A percentile compares a stretch with the other conserved stretches of the same genome.
Evolutionary conservation across 2,113 vertebrate genomes (phyloP).

Genomic region (Hemiprocne comata): DNA sequence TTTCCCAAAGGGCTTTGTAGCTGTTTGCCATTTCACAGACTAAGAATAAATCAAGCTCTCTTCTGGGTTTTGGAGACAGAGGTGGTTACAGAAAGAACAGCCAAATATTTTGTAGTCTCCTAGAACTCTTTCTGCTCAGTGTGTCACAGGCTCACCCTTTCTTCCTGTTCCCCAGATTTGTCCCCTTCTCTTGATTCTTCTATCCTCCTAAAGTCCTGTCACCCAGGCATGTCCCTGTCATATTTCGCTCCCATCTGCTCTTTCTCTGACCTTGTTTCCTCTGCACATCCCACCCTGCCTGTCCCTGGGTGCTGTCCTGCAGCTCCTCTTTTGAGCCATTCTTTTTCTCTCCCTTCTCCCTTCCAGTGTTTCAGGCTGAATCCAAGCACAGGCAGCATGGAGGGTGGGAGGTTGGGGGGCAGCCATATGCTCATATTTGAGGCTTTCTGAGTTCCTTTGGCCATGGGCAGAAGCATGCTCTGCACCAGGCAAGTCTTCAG

Average conservation of each 20-base stretch:
- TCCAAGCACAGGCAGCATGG: background rate
- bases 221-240: background rate
- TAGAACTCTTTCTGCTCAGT: background rate
- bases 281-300: background rate
- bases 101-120: background rate
- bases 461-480: background rate
- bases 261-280: background rate
- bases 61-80: background rate
- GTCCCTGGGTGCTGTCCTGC: background rate
- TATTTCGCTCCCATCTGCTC: background rate
- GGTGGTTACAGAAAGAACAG: background rate
- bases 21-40: background rate
- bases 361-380: background rate
- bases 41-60: background rate
- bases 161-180: background rate
- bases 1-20: background rate
- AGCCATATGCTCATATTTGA: background rate
- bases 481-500: background rate
- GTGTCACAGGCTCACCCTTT: background rate
- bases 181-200: background rate
- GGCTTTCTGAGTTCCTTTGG: background rate
- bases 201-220: background rate
- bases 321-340: background rate
- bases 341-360: background rate
- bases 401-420: rapidly evolving